Evolutionary conservation across 2,113 vertebrate species (phyloP).

Genomic region (Thunnus maccoyii): DNA sequence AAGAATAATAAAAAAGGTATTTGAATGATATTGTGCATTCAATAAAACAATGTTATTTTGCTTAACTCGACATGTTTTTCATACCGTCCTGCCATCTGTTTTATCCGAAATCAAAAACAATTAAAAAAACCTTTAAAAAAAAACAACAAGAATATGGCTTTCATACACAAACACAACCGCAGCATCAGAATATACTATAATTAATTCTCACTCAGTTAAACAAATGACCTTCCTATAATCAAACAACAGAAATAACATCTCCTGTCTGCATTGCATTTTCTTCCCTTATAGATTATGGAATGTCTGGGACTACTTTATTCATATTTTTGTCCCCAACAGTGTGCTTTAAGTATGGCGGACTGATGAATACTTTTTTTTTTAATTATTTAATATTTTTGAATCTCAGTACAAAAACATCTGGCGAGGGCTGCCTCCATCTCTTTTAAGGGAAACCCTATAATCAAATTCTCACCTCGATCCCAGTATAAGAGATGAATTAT

Average conservation of each 20-base stretch:
- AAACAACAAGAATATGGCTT: conserved; percentile 79
- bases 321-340: conserved; percentile 74
- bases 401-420: conserved; percentile 75
- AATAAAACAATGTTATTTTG: conserved; percentile 47
- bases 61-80: conserved; percentile 37
- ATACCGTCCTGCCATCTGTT: conserved; percentile 32
- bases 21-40: conserved; percentile 53
- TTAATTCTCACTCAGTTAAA: conserved; percentile 70
- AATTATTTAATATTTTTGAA: conserved; percentile 52
- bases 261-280: conserved; percentile 74
- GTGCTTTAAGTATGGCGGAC: conserved; percentile 83
- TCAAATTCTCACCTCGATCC: conserved; percentile 59
- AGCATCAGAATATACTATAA: conserved; percentile 71
- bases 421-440: conserved; percentile 43
- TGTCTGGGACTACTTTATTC: conserved; percentile 76
- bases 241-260: conserved; percentile 62
- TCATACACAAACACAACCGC: conserved; percentile 74
- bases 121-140: conserved; percentile 13
- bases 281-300: conserved; percentile 78
- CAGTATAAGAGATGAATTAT: conserved; percentile 59
- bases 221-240: conserved; percentile 47
- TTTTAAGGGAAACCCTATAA: conserved; percentile 56
- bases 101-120: conserved; percentile 44
- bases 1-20: conserved; percentile 38
- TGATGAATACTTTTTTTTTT: conserved; percentile 59